Evolutionary conservation across 2,113 vertebrate genomes (phyloP).

Genomic region (Salvelinus fontinalis): DNA sequence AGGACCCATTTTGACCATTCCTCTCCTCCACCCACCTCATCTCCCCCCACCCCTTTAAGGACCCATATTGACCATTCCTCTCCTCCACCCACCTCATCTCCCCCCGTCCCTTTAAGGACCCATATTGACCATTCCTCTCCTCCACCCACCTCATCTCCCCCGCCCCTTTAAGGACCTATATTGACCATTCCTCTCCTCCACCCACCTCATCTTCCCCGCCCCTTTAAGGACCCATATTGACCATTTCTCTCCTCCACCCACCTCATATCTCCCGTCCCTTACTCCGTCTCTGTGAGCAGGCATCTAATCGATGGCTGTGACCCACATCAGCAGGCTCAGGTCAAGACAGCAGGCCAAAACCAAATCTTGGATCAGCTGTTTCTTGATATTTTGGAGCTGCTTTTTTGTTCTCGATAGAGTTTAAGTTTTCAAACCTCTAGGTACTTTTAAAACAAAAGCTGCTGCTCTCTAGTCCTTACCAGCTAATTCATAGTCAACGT

Average conservation of each 20-base stretch:
- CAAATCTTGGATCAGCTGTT: neutral
- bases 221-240: conserved; percentile 18
- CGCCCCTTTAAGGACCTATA: conserved; percentile 26
- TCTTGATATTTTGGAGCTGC: neutral
- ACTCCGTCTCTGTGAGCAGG: conserved; percentile 44
- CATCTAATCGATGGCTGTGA: conserved; percentile 41
- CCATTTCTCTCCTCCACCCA: conserved; percentile 46
- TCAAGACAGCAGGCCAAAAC: conserved; percentile 12
- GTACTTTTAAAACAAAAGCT: too few relatives aligned
- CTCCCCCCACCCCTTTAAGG: too few relatives aligned
- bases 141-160: conserved; percentile 51
- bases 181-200: conserved; percentile 41
- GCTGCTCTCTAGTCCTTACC: too few relatives aligned
- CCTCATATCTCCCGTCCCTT: conserved; percentile 43
- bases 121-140: conserved; percentile 34
- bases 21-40: conserved; percentile 49
- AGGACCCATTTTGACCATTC: conserved; percentile 24
- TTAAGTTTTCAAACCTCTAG: too few relatives aligned
- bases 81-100: conserved; percentile 51
- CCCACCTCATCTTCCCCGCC: conserved; percentile 34
- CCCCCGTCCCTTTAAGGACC: conserved; percentile 32
- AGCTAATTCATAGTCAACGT: too few relatives aligned
- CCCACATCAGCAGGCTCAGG: conserved; percentile 47
- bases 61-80: conserved; percentile 27
- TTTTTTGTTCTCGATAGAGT: too few relatives aligned